Evolutionary conservation across 1,140 invertebrate species (phyloP).

Genomic region (Drosophila arizonae): DNA sequence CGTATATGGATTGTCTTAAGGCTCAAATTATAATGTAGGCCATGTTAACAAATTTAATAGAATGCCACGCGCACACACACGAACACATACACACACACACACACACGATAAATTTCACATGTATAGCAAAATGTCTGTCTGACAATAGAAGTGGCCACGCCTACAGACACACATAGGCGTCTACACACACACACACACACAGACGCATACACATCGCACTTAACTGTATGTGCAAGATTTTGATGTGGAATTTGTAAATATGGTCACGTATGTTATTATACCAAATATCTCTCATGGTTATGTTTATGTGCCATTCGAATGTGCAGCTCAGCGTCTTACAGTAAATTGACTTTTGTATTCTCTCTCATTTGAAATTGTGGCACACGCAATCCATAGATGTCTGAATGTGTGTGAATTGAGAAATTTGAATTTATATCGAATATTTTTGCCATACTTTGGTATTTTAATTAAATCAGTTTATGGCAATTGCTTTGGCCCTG

Average conservation of each 20-base stretch:
- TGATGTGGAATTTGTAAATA: constrained; percentile 81
- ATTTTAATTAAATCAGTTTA: constrained; percentile 74
- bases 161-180: neutral
- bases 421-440: constrained; percentile 80
- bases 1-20: constrained; percentile 32
- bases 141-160: constrained; percentile 36
- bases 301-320: constrained; percentile 65
- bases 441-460: constrained; percentile 36
- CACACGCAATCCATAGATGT: constrained; percentile 42
- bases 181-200: neutral
- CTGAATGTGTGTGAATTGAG: constrained; percentile 37
- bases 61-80: constrained; percentile 35
- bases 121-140: constrained; percentile 49
- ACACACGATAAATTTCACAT: constrained; percentile 61
- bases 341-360: constrained; percentile 76
- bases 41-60: constrained; percentile 72
- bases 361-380: constrained; percentile 62
- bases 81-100: constrained; percentile 9
- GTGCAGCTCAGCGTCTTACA: constrained; percentile 51
- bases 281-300: constrained; percentile 78
- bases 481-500: constrained; percentile 33
- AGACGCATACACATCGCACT: neutral
- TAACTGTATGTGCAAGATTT: constrained; percentile 42
- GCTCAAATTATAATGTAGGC: constrained; percentile 59
- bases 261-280: constrained; percentile 82